Evolutionary conservation across 2,797 vertebrate species (phyloP).

Genomic region (Orestias chungarensis): DNA sequence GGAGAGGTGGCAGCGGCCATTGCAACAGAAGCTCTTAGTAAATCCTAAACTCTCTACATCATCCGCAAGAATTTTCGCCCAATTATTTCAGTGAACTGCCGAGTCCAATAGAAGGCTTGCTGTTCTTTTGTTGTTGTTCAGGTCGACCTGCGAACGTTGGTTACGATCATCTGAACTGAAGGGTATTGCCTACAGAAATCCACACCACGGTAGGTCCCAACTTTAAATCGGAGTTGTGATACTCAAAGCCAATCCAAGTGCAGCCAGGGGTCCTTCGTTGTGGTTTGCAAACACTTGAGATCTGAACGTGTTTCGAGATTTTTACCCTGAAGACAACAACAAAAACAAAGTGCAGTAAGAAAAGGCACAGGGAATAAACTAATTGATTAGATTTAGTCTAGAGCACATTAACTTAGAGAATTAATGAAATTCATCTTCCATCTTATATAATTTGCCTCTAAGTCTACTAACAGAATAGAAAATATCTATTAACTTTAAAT

Average conservation of each 20-base stretch:
- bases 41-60: slow-evolving; percentile 33
- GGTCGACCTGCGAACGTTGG: neutral
- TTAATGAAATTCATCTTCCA: too few relatives aligned
- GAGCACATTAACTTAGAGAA: neutral
- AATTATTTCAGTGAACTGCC: slow-evolving; percentile 27
- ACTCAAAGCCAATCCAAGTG: slow-evolving; percentile 7
- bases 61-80: neutral
- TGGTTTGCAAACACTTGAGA: neutral
- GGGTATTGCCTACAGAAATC: neutral
- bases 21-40: slow-evolving; percentile 4
- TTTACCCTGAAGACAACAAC: slow-evolving; percentile 41
- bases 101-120: neutral
- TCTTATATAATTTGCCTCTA: neutral
- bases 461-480: neutral
- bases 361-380: neutral
- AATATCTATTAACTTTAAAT: neutral
- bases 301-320: neutral
- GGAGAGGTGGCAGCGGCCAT: slow-evolving; percentile 79
- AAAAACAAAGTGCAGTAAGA: slow-evolving; percentile 1
- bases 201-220: neutral
- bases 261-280: slow-evolving; percentile 34
- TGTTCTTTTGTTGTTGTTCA: slow-evolving; percentile 7
- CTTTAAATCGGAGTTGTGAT: neutral
- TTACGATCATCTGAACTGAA: neutral
- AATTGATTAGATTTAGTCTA: neutral